Conservation (phyloP, 2,888 invertebrate species). For the Brachyptera risi region DNA sequence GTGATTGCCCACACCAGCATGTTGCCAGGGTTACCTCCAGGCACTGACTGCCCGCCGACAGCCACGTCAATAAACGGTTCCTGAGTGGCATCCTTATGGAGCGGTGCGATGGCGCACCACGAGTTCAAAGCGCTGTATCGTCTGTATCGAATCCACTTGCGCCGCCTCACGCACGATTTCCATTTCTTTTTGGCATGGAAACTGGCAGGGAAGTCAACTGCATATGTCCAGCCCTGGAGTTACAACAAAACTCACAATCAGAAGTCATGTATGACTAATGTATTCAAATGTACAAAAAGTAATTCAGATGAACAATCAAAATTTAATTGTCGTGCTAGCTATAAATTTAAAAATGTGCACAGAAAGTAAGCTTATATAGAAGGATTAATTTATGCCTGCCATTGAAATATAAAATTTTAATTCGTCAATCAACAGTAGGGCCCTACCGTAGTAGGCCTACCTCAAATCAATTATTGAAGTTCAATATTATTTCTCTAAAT, state of each 20-base stretch:
- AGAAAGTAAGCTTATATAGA: too few relatives aligned
- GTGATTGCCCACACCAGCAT: conserved; percentile 91
- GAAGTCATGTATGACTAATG: too few relatives aligned
- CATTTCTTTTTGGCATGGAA: conserved; percentile 78
- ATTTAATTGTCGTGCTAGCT: too few relatives aligned
- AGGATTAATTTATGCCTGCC: too few relatives aligned
- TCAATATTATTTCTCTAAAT: too few relatives aligned
- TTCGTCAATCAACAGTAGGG: too few relatives aligned
- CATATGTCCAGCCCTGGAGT: conserved; percentile 83
- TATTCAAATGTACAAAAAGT: too few relatives aligned
- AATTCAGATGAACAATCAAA: too few relatives aligned
- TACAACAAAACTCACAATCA: conserved; percentile 12
- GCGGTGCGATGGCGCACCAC: conserved; percentile 87
- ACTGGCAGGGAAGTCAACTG: conserved; percentile 83
- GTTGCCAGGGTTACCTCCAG: conserved; percentile 68
- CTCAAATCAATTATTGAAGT: too few relatives aligned
- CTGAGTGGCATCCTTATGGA: conserved; percentile 85
- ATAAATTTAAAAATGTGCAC: too few relatives aligned
- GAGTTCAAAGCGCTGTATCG: conserved; percentile 85
- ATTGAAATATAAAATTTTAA: too few relatives aligned
- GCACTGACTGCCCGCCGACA: conserved; percentile 79
- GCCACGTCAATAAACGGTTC: conserved; percentile 91
- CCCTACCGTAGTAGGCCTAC: too few relatives aligned
- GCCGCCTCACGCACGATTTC: conserved; percentile 84
- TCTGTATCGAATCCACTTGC: conserved; percentile 85